phyloP scores from a whole-genome alignment of 2,113 vertebrate species.

The Oreochromis niloticus region DNA sequence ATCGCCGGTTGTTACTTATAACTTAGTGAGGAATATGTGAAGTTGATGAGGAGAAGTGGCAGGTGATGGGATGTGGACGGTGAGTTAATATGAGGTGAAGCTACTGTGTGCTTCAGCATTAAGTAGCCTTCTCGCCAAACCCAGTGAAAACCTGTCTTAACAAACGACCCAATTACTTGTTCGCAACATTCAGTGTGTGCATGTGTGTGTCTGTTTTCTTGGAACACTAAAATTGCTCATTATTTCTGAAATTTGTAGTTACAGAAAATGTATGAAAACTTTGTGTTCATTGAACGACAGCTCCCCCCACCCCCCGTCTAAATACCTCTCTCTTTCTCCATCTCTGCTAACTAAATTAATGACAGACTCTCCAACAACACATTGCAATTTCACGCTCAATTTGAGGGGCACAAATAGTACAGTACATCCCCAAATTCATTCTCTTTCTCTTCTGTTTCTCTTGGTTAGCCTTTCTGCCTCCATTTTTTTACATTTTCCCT shows the following conservation, averaged over 20 bases:
- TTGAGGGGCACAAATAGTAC: slow-evolving; percentile 63
- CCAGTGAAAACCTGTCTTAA: neutral
- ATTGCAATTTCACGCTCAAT: slow-evolving; percentile 73
- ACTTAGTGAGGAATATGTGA: neutral
- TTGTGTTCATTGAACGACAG: neutral
- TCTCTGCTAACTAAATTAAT: slow-evolving; percentile 60
- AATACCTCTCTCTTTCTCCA: neutral
- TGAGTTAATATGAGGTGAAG: neutral
- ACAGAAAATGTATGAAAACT: neutral
- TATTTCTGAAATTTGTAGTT: slow-evolving; percentile 9
- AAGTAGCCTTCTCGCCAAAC: neutral
- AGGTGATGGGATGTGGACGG: neutral
- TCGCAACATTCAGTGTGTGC: neutral
- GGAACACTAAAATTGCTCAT: neutral
- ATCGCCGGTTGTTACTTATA: neutral
- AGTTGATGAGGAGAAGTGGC: neutral
- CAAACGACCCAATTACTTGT: neutral
- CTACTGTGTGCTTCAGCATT: neutral
- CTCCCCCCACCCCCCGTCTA: neutral
- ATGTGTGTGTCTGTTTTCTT: neutral
- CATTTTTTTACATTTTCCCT: neutral
- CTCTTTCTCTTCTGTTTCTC: neutral
- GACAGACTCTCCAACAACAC: slow-evolving; percentile 54
- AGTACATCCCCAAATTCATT: slow-evolving; percentile 12
- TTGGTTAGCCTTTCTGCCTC: neutral